A percentile compares a stretch with the other conserved stretches of the same genome.
phyloP scores from a whole-genome alignment of 37 sponge, comb jelly and placozoan species.

The Geodia barretti region DNA sequence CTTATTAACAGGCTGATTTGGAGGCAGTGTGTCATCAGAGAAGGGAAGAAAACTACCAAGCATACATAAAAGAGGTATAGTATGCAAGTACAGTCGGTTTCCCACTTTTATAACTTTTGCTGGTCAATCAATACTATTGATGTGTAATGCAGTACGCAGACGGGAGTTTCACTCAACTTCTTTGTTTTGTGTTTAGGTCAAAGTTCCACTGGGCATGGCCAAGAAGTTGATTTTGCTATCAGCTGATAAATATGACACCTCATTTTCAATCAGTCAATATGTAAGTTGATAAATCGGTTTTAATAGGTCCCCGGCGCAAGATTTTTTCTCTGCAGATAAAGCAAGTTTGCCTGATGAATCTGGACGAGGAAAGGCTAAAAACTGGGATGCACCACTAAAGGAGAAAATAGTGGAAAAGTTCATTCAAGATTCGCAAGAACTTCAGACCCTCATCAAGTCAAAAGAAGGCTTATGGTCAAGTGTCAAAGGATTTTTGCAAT shows the following conservation, averaged over 20 bases:
- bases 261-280: constrained; percentile 49
- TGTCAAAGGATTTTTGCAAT: constrained; percentile 75
- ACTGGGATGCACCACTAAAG: constrained; percentile 62
- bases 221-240: constrained; percentile 71
- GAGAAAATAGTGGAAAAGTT: constrained; percentile 54
- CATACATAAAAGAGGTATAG: constrained; percentile 76
- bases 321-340: constrained; percentile 53
- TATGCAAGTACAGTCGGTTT: not conserved
- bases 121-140: too few relatives aligned
- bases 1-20: constrained; percentile 24
- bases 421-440: constrained; percentile 37
- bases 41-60: constrained; percentile 73
- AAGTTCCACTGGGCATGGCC: constrained; percentile 75
- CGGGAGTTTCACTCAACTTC: not conserved
- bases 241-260: constrained; percentile 81
- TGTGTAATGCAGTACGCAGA: too few relatives aligned
- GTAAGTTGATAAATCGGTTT: constrained; percentile 33
- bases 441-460: constrained; percentile 52
- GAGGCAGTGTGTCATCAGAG: constrained; percentile 53
- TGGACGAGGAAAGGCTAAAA: constrained; percentile 76
- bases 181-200: constrained; percentile 41
- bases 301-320: not conserved
- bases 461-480: constrained; percentile 69
- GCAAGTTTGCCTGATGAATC: constrained; percentile 69
- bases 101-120: not conserved